phyloP scores from a whole-genome alignment of 2,888 invertebrate genomes.

The Anoncus sp. region DNA sequence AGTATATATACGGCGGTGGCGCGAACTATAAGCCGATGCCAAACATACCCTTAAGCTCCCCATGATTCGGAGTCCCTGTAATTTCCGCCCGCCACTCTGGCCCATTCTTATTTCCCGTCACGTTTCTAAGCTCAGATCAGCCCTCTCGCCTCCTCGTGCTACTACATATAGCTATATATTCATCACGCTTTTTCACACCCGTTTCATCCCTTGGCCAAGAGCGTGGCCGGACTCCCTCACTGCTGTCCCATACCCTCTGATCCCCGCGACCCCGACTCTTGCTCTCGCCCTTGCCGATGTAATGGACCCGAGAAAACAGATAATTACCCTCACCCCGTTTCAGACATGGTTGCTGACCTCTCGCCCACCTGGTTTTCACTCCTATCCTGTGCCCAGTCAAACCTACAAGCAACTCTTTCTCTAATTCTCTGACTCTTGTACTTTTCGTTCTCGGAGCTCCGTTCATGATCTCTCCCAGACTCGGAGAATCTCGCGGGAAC shows the following conservation, averaged over 20 bases:
- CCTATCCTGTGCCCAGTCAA: constrained; percentile 3
- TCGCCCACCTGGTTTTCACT: constrained; percentile 52
- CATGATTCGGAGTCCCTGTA: constrained; percentile 74
- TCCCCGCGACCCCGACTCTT: constrained; percentile 58
- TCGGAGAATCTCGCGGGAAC: constrained; percentile 62
- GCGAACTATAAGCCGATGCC: constrained; percentile 53
- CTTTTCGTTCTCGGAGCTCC: constrained; percentile 47
- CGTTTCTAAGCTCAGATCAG: constrained; percentile 70
- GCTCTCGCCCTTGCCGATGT: constrained; percentile 57
- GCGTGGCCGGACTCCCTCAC: constrained; percentile 18
- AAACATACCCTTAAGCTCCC: constrained; percentile 54
- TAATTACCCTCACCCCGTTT: constrained; percentile 76
- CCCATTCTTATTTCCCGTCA: constrained; percentile 82
- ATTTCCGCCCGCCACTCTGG: constrained; percentile 81
- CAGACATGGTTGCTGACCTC: constrained; percentile 32
- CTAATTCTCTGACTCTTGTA: constrained; percentile 41
- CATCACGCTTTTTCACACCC: neutral
- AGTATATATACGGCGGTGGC: constrained; percentile 25
- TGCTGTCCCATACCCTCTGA: constrained; percentile 58
- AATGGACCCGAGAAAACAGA: constrained; percentile 79
- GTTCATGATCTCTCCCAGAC: constrained; percentile 61
- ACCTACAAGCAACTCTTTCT: constrained; percentile 48
- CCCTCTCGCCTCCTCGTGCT: constrained; percentile 44
- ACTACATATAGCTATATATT: neutral
- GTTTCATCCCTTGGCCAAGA: constrained; percentile 31